These are phyloP conservation scores for Megastigmus dorsalis DNA, from an alignment of 2,888 invertebrate genomes.

Conservation along the genomic window DNA sequence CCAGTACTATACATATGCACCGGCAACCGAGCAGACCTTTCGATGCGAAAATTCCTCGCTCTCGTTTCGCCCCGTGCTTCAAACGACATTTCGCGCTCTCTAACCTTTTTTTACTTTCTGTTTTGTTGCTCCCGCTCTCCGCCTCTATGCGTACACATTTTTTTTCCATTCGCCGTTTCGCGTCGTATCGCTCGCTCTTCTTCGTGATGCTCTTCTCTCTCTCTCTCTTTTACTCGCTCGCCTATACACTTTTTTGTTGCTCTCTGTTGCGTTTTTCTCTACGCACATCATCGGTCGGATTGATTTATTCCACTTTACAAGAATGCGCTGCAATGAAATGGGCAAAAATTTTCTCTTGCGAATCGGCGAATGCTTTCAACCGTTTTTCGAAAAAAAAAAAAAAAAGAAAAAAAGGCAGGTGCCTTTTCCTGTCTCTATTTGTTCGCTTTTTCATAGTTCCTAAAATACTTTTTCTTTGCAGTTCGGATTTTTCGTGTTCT, in stretches of 20 bases:
- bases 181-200: background rate
- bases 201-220: background rate
- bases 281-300: conserved; percentile 24
- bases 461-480: too few relatives aligned
- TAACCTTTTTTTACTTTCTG: conserved; percentile 11
- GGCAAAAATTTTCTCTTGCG: conserved; percentile 2
- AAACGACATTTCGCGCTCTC: conserved; percentile 41
- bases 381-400: background rate
- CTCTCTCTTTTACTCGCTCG: background rate
- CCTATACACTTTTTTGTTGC: background rate
- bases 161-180: background rate
- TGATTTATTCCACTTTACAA: conserved; percentile 32
- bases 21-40: conserved; percentile 21
- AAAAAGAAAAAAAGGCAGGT: too few relatives aligned
- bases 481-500: too few relatives aligned
- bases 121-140: too few relatives aligned
- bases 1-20: too few relatives aligned
- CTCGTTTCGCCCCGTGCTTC: conserved; percentile 1
- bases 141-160: too few relatives aligned
- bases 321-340: conserved; percentile 16
- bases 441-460: too few relatives aligned
- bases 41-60: conserved; percentile 41
- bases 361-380: conserved; percentile 15
- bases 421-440: too few relatives aligned
- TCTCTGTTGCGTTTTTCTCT: conserved; percentile 9